Percentiles rank a stretch among this genome's conserved stretches.
These are phyloP conservation scores for Rhyzopertha dominica DNA, from an alignment of 1,140 invertebrate species.

Conservation along the genomic window DNA sequence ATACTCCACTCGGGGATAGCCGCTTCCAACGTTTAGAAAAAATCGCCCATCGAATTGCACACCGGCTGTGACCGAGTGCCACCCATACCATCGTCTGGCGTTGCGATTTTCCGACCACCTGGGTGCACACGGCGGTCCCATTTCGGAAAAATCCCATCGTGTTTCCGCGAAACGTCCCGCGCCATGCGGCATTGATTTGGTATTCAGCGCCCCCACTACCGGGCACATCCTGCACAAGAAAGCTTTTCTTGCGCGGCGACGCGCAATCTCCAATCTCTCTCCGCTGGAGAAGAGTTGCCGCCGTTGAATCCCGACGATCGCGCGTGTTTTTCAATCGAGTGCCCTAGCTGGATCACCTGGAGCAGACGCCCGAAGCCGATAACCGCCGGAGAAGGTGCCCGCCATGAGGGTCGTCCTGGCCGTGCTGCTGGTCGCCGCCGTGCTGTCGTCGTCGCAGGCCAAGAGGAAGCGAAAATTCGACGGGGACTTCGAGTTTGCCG, in stretches of 20 bases:
- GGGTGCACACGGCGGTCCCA: no score
- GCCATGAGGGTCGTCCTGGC: constrained; percentile 41
- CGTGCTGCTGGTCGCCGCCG: constrained; percentile 44
- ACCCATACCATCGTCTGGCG: no score
- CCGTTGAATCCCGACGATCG: constrained; percentile 4
- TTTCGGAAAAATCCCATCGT: constrained; percentile 4
- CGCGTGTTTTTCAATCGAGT: constrained; percentile 1
- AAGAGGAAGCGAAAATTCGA: constrained; percentile 61
- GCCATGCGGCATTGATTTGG: constrained; percentile 27
- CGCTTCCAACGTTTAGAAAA: no score
- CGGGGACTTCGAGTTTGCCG: constrained; percentile 64
- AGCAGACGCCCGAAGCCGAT: constrained; percentile 12
- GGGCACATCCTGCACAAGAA: constrained; percentile 27
- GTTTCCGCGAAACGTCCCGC: constrained; percentile 12
- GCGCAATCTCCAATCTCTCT: constrained; percentile 27
- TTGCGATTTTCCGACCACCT: no score
- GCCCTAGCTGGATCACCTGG: constrained; percentile 1
- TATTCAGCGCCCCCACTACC: constrained; percentile 20
- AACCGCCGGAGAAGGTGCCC: constrained; percentile 8
- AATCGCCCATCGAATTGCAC: no score
- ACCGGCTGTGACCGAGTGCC: no score
- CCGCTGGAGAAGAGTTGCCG: constrained; percentile 16
- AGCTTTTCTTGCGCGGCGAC: constrained; percentile 31
- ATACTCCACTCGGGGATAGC: no score
- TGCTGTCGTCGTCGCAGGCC: constrained; percentile 46